These are phyloP conservation scores for Dromaius novaehollandiae DNA, from an alignment of 2,113 vertebrate genomes.

Conservation along the genomic window DNA sequence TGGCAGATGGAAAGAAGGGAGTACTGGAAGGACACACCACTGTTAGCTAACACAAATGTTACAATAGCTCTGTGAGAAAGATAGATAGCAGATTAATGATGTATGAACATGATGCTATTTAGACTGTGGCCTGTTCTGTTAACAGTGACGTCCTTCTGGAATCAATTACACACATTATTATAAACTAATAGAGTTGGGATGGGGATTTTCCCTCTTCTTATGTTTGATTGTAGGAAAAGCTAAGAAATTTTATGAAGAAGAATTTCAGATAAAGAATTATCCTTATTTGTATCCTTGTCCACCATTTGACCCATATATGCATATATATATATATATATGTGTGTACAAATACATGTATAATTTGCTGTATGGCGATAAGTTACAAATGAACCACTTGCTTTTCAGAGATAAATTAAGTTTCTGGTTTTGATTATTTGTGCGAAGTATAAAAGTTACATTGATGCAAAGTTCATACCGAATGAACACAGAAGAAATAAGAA, in stretches of 20 bases:
- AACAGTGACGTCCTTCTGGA: background rate
- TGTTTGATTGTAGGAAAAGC: background rate
- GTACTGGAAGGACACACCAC: background rate
- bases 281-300: background rate
- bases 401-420: background rate
- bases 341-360: background rate
- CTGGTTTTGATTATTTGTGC: background rate
- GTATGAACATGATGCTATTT: background rate
- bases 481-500: background rate
- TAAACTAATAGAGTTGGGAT: background rate
- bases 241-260: background rate
- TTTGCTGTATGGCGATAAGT: background rate
- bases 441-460: background rate
- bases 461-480: background rate
- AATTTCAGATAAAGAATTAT: background rate
- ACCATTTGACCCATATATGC: no score
- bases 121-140: background rate
- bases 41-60: background rate
- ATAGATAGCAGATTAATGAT: background rate
- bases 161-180: background rate
- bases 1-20: background rate
- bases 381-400: background rate
- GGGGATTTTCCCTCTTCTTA: background rate
- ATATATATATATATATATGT: no score
- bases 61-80: background rate